Conservation (phyloP, 2,797 vertebrate genomes). For the Crocidura indochinensis region DNA sequence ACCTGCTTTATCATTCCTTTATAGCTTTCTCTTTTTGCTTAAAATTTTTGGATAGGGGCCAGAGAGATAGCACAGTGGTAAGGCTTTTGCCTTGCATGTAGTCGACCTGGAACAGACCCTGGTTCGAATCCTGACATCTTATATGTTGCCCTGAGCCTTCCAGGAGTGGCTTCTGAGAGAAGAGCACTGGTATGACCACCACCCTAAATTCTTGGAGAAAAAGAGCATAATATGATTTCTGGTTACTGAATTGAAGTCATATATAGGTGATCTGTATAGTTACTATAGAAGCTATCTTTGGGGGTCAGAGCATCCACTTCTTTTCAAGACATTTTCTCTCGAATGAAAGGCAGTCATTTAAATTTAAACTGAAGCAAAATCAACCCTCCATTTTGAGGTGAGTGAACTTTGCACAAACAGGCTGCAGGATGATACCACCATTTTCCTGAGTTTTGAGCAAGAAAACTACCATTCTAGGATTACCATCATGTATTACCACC, state of each 20-base stretch:
- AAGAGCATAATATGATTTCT: conserved; percentile 16
- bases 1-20: not conserved
- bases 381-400: conserved; percentile 55
- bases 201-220: not conserved
- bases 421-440: conserved; percentile 54
- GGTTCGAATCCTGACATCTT: too few species aligned
- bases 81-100: too few species aligned
- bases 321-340: conserved; percentile 35
- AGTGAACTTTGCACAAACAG: conserved; percentile 22
- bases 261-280: not conserved
- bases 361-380: conserved; percentile 61
- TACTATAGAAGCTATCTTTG: conserved; percentile 38
- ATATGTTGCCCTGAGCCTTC: too few species aligned
- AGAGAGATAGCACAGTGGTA: too few species aligned
- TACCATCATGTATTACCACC: conserved; percentile 3
- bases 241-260: not conserved
- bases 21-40: conserved; percentile 28
- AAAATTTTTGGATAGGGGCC: not conserved
- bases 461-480: conserved; percentile 55
- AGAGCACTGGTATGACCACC: too few species aligned
- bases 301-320: not conserved
- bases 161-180: too few species aligned
- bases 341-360: conserved; percentile 29
- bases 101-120: too few species aligned
- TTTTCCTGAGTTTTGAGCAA: conserved; percentile 66